These are phyloP conservation scores for Lissonota sp. DNA, from an alignment of 2,888 invertebrate species.

Conservation along the genomic window DNA sequence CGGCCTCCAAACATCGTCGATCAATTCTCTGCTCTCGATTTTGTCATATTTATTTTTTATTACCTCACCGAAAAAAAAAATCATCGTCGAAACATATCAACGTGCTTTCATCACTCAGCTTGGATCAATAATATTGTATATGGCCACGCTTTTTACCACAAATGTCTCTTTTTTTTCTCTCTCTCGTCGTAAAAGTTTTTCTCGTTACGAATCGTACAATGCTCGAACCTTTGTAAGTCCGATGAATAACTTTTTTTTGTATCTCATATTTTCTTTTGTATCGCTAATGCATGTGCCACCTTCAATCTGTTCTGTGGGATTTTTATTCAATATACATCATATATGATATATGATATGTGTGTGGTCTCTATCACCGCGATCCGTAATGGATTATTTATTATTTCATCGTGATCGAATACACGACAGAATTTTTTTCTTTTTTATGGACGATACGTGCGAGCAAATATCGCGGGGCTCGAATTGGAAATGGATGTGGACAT, in stretches of 20 bases:
- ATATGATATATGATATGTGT: background rate
- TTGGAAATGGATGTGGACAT: background rate
- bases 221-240: background rate
- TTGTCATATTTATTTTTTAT: background rate
- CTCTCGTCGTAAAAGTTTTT: background rate
- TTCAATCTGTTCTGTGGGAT: background rate
- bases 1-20: background rate
- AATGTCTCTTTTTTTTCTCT: background rate
- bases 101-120: background rate
- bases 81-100: background rate
- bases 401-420: constrained; percentile 13
- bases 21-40: background rate
- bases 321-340: background rate
- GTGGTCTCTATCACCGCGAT: background rate
- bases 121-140: background rate
- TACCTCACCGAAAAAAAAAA: background rate
- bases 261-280: background rate
- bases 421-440: constrained; percentile 12
- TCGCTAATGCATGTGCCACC: background rate
- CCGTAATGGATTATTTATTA: constrained; percentile 42
- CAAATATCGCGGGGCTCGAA: background rate
- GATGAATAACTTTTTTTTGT: background rate
- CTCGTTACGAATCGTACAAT: background rate
- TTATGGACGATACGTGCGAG: constrained; percentile 10
- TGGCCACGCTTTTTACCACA: background rate